Conservation (phyloP, 1,140 invertebrate species). For the Eufriesea mexicana region DNA sequence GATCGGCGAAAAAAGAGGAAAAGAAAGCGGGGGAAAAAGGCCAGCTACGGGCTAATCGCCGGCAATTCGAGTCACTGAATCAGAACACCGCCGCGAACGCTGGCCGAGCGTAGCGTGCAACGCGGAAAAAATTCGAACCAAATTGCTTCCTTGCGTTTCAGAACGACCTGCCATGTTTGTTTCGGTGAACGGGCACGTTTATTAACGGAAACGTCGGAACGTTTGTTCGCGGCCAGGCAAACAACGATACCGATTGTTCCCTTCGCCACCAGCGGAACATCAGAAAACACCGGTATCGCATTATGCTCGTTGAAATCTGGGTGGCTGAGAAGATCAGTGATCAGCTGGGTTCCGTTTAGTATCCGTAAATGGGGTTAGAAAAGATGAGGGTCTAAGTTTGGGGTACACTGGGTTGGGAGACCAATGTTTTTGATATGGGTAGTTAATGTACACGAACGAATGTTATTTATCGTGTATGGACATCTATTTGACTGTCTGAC, state of each 20-base stretch:
- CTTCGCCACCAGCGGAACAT: neutral
- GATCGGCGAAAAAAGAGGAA: neutral
- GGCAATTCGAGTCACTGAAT: slow-evolving; percentile 37
- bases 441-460: too few relatives aligned
- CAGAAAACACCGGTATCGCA: neutral
- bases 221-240: neutral
- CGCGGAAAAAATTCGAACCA: neutral
- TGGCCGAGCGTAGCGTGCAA: neutral
- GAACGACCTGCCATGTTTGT: neutral
- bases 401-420: too few relatives aligned
- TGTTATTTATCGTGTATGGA: too few relatives aligned
- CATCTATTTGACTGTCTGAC: too few relatives aligned
- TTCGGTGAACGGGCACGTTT: slow-evolving; percentile 9
- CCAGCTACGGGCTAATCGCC: slow-evolving; percentile 23
- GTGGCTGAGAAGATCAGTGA: too few relatives aligned
- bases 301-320: neutral
- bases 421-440: too few relatives aligned
- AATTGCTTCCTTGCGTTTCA: slow-evolving; percentile 22
- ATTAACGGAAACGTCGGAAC: neutral
- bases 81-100: slow-evolving; percentile 19
- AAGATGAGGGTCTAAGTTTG: too few relatives aligned
- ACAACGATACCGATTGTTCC: slow-evolving; percentile 10
- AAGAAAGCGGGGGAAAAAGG: neutral
- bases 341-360: too few relatives aligned
- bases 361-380: too few relatives aligned